These are phyloP conservation scores for Caiman crocodilus DNA, from an alignment of 2,797 vertebrate genomes.

Conservation along the genomic window DNA sequence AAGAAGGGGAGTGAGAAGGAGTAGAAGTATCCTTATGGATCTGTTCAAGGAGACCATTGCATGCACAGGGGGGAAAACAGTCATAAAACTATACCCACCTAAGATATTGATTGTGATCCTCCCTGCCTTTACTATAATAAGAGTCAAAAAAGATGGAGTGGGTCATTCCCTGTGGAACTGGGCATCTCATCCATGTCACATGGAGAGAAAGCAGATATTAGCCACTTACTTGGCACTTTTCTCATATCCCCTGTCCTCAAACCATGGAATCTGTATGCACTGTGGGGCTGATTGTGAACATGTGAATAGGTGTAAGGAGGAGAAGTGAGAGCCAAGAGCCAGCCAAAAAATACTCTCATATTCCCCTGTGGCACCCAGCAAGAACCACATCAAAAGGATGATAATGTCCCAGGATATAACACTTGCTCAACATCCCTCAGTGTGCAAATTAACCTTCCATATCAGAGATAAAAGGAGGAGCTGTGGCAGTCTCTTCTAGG, in stretches of 20 bases:
- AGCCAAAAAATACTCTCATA: accelerated
- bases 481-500: neutral
- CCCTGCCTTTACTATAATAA: neutral
- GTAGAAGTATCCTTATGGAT: neutral
- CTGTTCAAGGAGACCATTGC: neutral
- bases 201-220: neutral
- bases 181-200: neutral
- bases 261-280: neutral
- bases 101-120: neutral
- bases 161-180: neutral
- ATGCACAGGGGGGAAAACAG: neutral
- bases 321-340: neutral
- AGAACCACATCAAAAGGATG: neutral
- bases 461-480: neutral
- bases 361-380: neutral
- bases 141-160: neutral
- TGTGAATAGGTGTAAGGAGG: neutral
- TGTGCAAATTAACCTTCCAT: neutral
- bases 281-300: neutral
- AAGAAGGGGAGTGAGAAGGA: neutral
- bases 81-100: neutral
- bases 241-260: neutral
- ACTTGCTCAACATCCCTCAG: neutral
- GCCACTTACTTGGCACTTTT: neutral
- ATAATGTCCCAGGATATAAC: neutral